Percentiles rank a stretch among this genome's conserved stretches.
These are phyloP conservation scores for Aplidium turbinatum DNA, from an alignment of 23 tunicate species.

Conservation along the genomic window DNA sequence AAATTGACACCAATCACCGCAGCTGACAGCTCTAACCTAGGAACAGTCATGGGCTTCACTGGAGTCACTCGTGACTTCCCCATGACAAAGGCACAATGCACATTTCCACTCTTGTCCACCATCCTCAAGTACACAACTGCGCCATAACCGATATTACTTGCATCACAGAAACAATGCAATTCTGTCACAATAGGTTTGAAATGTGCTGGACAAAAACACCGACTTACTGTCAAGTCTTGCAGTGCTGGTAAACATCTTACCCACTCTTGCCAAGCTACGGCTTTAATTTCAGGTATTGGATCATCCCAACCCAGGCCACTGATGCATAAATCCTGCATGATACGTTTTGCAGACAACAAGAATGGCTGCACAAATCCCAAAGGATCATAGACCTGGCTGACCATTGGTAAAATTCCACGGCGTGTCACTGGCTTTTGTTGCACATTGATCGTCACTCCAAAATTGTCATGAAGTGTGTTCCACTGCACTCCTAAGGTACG, in stretches of 20 bases:
- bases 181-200: neutral
- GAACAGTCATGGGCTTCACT: constrained; percentile 4
- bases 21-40: constrained; percentile 31
- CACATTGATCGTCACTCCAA: constrained; percentile 8
- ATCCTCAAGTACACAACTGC: constrained; percentile 25
- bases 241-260: constrained; percentile 6
- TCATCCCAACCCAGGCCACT: constrained; percentile 20
- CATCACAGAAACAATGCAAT: constrained; percentile 39
- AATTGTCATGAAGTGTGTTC: neutral
- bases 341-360: constrained; percentile 1
- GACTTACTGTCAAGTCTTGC: constrained; percentile 5
- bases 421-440: constrained; percentile 12
- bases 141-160: constrained; percentile 27
- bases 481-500: constrained; percentile 18
- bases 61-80: constrained; percentile 35
- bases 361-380: constrained; percentile 21
- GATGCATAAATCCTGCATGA: constrained; percentile 14
- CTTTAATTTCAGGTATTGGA: neutral
- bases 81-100: constrained; percentile 23
- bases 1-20: constrained; percentile 26
- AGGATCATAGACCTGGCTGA: constrained; percentile 17
- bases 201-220: neutral
- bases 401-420: constrained; percentile 17
- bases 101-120: neutral
- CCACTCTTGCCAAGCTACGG: constrained; percentile 14